phyloP scores from a whole-genome alignment of 2,113 vertebrate species.

The Hydropotes inermis region DNA sequence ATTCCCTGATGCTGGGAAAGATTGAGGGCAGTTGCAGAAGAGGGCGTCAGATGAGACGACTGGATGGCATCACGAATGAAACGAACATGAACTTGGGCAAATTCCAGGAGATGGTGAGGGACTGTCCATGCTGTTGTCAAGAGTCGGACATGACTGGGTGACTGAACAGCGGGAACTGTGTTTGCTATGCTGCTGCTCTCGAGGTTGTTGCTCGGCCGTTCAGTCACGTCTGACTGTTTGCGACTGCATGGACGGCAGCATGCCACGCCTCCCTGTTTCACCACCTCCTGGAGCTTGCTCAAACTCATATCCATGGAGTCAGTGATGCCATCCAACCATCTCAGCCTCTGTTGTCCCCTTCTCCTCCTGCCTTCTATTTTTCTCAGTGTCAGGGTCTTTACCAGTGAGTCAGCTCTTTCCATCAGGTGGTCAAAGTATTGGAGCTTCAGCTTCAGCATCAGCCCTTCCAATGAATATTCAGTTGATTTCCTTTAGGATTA shows the following conservation, averaged over 20 bases:
- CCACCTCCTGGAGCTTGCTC: neutral
- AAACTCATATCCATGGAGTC: neutral
- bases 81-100: neutral
- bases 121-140: neutral
- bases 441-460: neutral
- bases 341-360: neutral
- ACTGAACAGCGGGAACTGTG: neutral
- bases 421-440: neutral
- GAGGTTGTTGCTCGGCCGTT: neutral
- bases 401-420: neutral
- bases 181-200: neutral
- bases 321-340: neutral
- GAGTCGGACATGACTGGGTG: accelerated
- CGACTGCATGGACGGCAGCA: neutral
- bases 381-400: neutral
- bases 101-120: neutral
- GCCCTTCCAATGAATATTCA: neutral
- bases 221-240: neutral
- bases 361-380: neutral
- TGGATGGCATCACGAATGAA: neutral
- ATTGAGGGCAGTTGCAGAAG: neutral
- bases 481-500: neutral
- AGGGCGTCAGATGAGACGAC: neutral
- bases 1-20: neutral
- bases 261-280: neutral